These are phyloP conservation scores for Lycocorax pyrrhopterus DNA, from an alignment of 2,113 vertebrate genomes.

Conservation along the genomic window DNA sequence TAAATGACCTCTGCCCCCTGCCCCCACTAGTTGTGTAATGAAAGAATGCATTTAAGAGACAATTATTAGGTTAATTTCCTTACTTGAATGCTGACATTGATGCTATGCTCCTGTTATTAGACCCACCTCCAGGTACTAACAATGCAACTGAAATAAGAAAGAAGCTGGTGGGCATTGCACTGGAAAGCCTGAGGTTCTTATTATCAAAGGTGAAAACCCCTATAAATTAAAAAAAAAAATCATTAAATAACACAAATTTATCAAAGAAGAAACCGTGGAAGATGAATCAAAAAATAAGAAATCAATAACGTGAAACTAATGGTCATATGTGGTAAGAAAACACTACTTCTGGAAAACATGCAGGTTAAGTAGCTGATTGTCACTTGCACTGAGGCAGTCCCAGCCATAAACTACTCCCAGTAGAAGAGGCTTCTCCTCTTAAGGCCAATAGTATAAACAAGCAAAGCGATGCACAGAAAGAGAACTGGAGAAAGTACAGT, in stretches of 20 bases:
- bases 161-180: not conserved
- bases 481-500: not conserved
- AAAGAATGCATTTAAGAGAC: slow-evolving; percentile 37
- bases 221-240: not conserved
- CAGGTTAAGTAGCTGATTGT: not conserved
- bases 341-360: not conserved
- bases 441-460: not conserved
- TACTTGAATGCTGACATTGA: slow-evolving; percentile 14
- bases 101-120: not conserved
- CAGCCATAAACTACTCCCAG: not conserved
- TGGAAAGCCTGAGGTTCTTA: not conserved
- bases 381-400: not conserved
- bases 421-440: not conserved
- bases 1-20: not conserved
- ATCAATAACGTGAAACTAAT: not conserved
- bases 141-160: not conserved
- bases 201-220: not conserved
- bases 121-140: not conserved
- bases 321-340: not conserved
- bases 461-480: not conserved
- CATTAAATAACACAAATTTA: not conserved
- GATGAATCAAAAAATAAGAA: not conserved
- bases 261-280: not conserved
- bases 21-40: not conserved
- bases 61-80: slow-evolving; percentile 52